A percentile compares a stretch with the other conserved stretches of the same genome.
These are phyloP conservation scores for Connochaetes taurinus DNA, from an alignment of 2,113 vertebrate genomes.

Conservation along the genomic window DNA sequence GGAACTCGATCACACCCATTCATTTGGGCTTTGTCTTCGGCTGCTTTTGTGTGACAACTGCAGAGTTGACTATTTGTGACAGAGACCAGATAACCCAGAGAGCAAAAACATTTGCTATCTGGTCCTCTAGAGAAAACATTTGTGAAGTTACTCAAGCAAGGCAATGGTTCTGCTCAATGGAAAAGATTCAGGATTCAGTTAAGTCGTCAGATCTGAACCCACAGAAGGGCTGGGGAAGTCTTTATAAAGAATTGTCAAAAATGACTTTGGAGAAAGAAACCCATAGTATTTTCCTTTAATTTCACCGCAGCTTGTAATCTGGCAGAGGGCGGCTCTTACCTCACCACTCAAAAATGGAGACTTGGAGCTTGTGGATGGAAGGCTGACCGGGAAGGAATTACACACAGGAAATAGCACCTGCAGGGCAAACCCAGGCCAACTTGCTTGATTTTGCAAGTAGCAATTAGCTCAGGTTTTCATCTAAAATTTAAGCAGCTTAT, in stretches of 20 bases:
- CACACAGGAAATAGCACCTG: neutral
- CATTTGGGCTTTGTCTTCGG: neutral
- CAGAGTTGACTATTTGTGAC: neutral
- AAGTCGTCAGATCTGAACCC: neutral
- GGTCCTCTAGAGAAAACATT: neutral
- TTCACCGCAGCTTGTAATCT: neutral
- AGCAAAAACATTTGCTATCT: neutral
- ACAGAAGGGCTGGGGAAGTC: neutral
- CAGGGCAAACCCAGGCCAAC: neutral
- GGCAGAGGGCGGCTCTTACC: neutral
- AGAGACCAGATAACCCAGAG: neutral
- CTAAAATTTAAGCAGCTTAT: neutral
- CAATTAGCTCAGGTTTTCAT: neutral
- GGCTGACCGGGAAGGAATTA: neutral
- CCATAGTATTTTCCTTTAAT: neutral
- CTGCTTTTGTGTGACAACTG: neutral
- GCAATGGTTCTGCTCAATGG: neutral
- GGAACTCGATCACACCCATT: neutral
- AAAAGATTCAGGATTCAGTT: neutral
- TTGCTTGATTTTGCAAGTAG: neutral
- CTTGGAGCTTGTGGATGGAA: neutral
- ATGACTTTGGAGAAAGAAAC: neutral
- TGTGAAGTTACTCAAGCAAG: neutral
- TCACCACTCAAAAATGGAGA: slow-evolving; percentile 9
- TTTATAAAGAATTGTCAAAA: neutral